These are phyloP conservation scores for Epistrophella euchroma DNA, from an alignment of 2,888 invertebrate species.

Conservation along the genomic window DNA sequence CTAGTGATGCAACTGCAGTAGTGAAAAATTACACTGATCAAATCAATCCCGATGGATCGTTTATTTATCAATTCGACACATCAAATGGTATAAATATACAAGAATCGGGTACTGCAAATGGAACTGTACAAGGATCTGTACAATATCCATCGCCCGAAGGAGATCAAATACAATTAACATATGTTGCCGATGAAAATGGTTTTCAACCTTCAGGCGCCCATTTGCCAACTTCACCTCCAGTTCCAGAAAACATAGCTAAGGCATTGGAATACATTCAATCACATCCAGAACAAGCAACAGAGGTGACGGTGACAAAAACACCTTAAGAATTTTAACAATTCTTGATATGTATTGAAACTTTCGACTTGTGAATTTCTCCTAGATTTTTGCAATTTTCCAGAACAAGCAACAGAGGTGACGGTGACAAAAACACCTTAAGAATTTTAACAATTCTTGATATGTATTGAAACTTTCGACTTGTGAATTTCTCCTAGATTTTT, in stretches of 20 bases:
- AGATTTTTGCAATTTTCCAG: not conserved
- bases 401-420: not conserved
- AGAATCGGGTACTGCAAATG: conserved; percentile 84
- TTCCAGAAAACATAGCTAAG: conserved; percentile 84
- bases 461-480: not conserved
- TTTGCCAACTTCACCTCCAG: conserved; percentile 85
- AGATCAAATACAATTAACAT: conserved; percentile 82
- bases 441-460: not conserved
- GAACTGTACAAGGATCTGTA: conserved; percentile 40
- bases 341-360: not conserved
- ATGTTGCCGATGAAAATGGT: conserved; percentile 86
- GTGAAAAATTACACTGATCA: conserved; percentile 83
- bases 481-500: not conserved
- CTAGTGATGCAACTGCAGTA: conserved; percentile 80
- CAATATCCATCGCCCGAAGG: conserved; percentile 84
- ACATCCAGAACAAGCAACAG: conserved; percentile 78
- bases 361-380: not conserved
- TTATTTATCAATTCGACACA: conserved; percentile 85
- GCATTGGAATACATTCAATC: conserved; percentile 85
- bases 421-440: not conserved
- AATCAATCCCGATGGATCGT: conserved; percentile 83
- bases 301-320: not conserved
- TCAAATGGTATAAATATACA: conserved; percentile 86
- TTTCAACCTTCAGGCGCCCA: conserved; percentile 84
- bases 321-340: not conserved